Evolutionary conservation across 2,113 vertebrate genomes (phyloP).

Genomic region (Guaruba guarouba): DNA sequence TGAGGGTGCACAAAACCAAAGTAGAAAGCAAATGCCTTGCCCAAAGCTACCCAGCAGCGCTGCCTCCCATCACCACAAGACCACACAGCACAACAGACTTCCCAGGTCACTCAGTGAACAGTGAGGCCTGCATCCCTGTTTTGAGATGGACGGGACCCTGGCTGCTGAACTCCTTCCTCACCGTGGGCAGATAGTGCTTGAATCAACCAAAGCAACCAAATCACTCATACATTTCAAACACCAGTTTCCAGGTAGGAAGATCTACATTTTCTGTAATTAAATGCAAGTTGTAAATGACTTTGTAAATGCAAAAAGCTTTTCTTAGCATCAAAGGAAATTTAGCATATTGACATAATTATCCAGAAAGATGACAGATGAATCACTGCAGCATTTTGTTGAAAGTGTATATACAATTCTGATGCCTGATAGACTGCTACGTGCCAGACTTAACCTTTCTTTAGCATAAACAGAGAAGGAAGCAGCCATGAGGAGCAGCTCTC

Average conservation of each 20-base stretch:
- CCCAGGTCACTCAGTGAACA: background rate
- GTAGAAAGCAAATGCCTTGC: background rate
- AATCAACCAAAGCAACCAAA: background rate
- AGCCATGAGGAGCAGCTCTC: background rate
- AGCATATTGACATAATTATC: conserved; percentile 21
- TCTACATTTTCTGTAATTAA: background rate
- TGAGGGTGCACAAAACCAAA: background rate
- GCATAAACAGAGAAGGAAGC: background rate
- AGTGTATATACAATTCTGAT: background rate
- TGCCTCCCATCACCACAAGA: accelerated
- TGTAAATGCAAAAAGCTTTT: background rate
- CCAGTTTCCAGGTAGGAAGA: background rate
- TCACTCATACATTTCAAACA: background rate
- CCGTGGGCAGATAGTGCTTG: accelerated
- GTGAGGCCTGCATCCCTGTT: accelerated
- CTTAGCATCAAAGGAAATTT: background rate
- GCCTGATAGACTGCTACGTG: background rate
- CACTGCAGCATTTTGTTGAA: background rate
- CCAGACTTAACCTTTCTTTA: background rate
- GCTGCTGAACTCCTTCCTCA: background rate
- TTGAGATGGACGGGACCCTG: accelerated
- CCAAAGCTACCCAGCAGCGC: accelerated
- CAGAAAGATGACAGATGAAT: conserved; percentile 35
- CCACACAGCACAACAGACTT: accelerated
- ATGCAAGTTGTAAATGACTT: background rate